phyloP scores from a whole-genome alignment of 2,888 invertebrate genomes.

The Tetramorium bicarinatum region DNA sequence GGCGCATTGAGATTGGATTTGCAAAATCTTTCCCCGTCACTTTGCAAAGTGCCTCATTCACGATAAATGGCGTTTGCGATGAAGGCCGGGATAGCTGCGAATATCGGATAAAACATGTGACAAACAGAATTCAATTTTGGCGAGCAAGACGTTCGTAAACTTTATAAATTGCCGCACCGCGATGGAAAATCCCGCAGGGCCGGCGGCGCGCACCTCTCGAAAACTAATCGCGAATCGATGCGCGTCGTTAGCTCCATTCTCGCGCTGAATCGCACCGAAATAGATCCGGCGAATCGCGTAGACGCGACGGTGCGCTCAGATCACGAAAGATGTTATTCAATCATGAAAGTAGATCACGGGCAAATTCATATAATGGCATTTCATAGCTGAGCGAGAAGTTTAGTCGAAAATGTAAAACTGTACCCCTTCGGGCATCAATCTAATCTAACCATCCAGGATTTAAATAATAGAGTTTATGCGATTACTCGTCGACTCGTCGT shows the following conservation, averaged over 20 bases:
- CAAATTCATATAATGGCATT: constrained; percentile 15
- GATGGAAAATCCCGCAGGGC: not conserved
- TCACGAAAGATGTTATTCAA: not conserved
- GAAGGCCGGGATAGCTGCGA: constrained; percentile 28
- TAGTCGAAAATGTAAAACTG: not conserved
- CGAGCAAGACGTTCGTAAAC: constrained; percentile 33
- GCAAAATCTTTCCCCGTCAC: constrained; percentile 46
- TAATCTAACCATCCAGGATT: not conserved
- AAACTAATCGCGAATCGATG: constrained; percentile 45
- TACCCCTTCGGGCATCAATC: not conserved
- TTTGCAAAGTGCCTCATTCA: constrained; percentile 38
- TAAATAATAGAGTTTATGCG: not conserved
- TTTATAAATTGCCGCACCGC: constrained; percentile 30
- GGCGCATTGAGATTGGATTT: constrained; percentile 48
- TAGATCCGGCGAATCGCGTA: not conserved
- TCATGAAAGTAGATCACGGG: constrained; percentile 9
- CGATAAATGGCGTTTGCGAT: constrained; percentile 44
- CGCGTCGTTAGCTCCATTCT: constrained; percentile 32
- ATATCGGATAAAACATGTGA: constrained; percentile 49
- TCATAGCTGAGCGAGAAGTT: not conserved
- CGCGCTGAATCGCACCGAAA: constrained; percentile 6
- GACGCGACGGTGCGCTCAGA: not conserved
- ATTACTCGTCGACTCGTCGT: not conserved
- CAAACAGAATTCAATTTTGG: constrained; percentile 46
- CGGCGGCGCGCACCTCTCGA: not conserved